These are phyloP conservation scores for Philonicus albiceps DNA, from an alignment of 2,888 invertebrate genomes.

Conservation along the genomic window DNA sequence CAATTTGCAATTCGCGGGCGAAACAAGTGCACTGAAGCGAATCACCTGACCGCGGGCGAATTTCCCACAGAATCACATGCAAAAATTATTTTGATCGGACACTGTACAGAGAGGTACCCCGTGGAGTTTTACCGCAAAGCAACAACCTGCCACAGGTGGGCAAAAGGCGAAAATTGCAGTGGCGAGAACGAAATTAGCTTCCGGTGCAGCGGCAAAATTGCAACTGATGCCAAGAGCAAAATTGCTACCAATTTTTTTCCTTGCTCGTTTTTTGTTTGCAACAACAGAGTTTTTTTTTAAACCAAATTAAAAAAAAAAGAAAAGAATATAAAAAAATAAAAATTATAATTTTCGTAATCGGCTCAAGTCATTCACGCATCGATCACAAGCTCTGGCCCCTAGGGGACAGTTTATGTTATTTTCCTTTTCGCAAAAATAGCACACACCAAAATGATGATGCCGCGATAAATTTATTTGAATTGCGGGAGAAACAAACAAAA, in stretches of 20 bases:
- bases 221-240: neutral
- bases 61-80: neutral
- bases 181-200: neutral
- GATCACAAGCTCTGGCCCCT: neutral
- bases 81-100: neutral
- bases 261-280: neutral
- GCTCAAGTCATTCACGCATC: neutral
- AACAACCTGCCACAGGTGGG: constrained; percentile 5
- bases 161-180: neutral
- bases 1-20: neutral
- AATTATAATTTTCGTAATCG: neutral
- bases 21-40: neutral
- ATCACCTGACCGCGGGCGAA: neutral
- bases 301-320: too few relatives aligned
- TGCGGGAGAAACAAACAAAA: neutral
- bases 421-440: neutral
- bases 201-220: neutral
- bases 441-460: neutral
- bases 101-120: neutral
- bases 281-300: neutral
- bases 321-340: neutral
- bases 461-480: constrained; percentile 8
- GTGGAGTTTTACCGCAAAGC: neutral
- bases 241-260: neutral
- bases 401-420: neutral